A percentile compares a stretch with the other conserved stretches of the same genome.
Evolutionary conservation across 1,140 invertebrate genomes (phyloP).

Genomic region (Achatina immaculata): DNA sequence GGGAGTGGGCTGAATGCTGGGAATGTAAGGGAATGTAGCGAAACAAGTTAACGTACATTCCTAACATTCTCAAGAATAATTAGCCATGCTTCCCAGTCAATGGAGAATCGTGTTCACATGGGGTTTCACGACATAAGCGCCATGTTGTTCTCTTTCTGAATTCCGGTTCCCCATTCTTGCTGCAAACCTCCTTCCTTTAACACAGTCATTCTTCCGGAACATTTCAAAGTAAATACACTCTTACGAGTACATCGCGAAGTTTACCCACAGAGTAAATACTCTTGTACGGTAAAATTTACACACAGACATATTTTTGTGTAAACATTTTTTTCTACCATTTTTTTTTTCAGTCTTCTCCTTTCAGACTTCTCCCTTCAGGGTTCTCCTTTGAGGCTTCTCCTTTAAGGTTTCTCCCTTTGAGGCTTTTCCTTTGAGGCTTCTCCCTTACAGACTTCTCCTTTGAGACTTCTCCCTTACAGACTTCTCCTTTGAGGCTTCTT

Average conservation of each 20-base stretch:
- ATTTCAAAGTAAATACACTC: background rate
- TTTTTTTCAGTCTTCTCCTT: background rate
- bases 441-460: too few relatives aligned
- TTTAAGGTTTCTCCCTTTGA: too few relatives aligned
- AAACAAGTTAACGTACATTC: background rate
- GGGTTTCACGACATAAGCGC: background rate
- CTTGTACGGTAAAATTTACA: background rate
- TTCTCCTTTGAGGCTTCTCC: too few relatives aligned
- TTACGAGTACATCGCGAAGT: too few relatives aligned
- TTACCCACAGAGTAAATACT: too few relatives aligned
- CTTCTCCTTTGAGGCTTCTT: too few relatives aligned
- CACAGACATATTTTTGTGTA: background rate
- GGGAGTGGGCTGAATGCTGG: too few relatives aligned
- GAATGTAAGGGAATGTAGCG: too few relatives aligned
- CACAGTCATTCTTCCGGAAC: slow-evolving; percentile 7
- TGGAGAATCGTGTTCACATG: background rate
- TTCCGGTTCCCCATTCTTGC: background rate
- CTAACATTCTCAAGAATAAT: background rate
- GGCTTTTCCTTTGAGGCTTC: too few relatives aligned
- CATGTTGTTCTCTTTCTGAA: background rate
- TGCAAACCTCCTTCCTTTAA: background rate
- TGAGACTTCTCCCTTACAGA: too few relatives aligned
- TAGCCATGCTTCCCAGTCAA: background rate
- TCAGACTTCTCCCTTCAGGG: too few relatives aligned
- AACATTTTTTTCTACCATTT: background rate